Base-by-base conservation (phyloP, 2,797 vertebrate genomes). In the Phataginus tricuspis region DNA sequence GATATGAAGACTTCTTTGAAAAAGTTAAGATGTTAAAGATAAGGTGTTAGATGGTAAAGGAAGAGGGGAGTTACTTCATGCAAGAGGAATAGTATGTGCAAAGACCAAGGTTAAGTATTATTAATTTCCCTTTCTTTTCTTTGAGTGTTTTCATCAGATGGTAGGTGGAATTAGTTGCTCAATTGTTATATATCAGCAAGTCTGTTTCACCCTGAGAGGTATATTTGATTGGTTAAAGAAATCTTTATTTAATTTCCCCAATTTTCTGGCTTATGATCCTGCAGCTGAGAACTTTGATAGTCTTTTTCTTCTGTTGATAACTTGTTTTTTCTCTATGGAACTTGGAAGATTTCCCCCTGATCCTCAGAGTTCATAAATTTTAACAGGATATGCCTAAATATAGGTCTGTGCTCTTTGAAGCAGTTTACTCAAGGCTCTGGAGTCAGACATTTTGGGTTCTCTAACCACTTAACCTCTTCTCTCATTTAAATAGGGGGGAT, bases 111-210 rank as follows among this genome's bases (percentile, higher is more conserved):
- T 85, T 72, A 86, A 83, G 63, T 53, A 72, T 55, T 72, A 69
- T 12, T 49, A 64, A 53, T 64, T 86, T 80, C n/a, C 74, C 34
- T 79, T 82, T 72, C 15, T 75, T 71, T 45, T 45, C 31, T 89
- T 61, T 71, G 57, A 87, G 29, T 42, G 69, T 51, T 91, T 90
- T 87, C 75, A 96, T 93, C 29, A 88, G 34, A 66, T 79, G 23
- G 23, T 37, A 71, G 66, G 18, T 86, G 21, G 21, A 59, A 27
- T 74, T 75, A 74, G 21, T 37, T 83, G 37, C 29, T 94, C 64
- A 92, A 31, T 15, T 69, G 39, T 55, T 15, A 77, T 45, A 18
- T 27, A 66, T 55, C 1, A 78, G 75, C 34, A 90, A 74, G 75
- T 91, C 37, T 66, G 5, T 90, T 69, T 92, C 42, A 51, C 27